Base-by-base conservation (phyloP, 23 tunicate genomes). In the Trididemnum nubilum region DNA sequence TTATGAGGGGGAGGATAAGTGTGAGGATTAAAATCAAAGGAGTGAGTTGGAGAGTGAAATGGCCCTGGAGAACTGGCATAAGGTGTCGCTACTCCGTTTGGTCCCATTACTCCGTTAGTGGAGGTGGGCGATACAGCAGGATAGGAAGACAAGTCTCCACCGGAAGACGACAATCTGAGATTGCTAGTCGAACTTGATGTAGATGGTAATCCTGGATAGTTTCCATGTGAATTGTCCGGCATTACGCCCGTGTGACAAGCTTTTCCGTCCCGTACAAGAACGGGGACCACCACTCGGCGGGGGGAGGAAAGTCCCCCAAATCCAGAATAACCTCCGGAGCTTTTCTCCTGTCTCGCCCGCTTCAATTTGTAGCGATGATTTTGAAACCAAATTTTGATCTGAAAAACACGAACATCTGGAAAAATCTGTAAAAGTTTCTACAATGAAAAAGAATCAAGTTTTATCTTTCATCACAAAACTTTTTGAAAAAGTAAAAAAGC, bases 351-450 rank as follows among this genome's bases (percentile, higher is more conserved):
- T 52, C 84, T 66, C 27, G 90, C 87, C 57, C 97, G 72, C 50
- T 91, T 91, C 87, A 85, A 65, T 50, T 91, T 91, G 70, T 91
- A 91, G 30, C 97, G 79, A 63, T 91, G 97, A 49, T 91, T 91
- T 82, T 91, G 97, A 60, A 91, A 91, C 97, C 97, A 91, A n/a
- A 91, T 91, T 71, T 91, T 90, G 39, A 91, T 89, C 97, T 91
- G 81, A 1, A 72, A 84, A 51, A 33, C 31, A 64, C n/a, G n/a
- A n/a, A n/a, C n/a, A 35, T 9, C 12, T 18, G 18, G 18, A 49
- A 49, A 49, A 9, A 18, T 9, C 57, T 49, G 12, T 49, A 59
- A n/a, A n/a, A n/a, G n/a, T n/a, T n/a, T n/a, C n/a, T n/a, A n/a
- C n/a, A n/a, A n/a, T n/a, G n/a, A n/a, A 84, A 63, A n/a, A 25